These are phyloP conservation scores for Macquaria australasica DNA, from an alignment of 2,113 vertebrate genomes.

Conservation along the genomic window DNA sequence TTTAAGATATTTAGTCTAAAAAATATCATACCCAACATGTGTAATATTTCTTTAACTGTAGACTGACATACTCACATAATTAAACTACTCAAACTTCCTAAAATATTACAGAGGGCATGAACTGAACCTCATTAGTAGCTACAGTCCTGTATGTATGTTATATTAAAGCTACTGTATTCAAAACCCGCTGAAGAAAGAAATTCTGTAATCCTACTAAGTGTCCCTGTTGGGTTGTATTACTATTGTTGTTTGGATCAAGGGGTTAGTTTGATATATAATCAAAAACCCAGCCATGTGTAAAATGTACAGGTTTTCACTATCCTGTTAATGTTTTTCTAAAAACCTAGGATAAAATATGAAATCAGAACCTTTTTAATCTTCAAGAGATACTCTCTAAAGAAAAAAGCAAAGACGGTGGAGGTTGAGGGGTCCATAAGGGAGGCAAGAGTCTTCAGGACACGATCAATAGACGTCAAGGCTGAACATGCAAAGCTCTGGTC, in stretches of 20 bases:
- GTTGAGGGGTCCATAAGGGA: neutral
- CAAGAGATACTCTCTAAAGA: neutral
- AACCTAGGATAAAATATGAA: neutral
- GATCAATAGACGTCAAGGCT: slow-evolving; percentile 21
- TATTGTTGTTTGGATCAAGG: neutral
- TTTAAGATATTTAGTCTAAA: neutral
- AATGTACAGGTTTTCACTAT: neutral
- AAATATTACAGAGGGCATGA: neutral
- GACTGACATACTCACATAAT: neutral
- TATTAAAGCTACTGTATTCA: neutral
- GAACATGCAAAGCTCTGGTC: slow-evolving; percentile 3
- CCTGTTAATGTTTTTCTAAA: neutral
- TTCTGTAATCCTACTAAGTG: neutral
- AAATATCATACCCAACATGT: neutral
- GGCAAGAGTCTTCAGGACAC: neutral
- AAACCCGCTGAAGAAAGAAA: neutral
- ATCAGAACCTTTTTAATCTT: neutral
- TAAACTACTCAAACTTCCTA: neutral
- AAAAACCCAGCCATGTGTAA: neutral
- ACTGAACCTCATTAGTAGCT: no score
- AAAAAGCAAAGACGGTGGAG: neutral
- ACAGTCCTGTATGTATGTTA: neutral
- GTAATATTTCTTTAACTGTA: neutral
- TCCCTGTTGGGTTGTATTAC: neutral
- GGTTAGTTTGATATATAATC: neutral